A percentile compares a stretch with the other conserved stretches of the same genome.
Conservation (phyloP, 2,113 vertebrate species). For the Campylomormyrus numenius region DNA sequence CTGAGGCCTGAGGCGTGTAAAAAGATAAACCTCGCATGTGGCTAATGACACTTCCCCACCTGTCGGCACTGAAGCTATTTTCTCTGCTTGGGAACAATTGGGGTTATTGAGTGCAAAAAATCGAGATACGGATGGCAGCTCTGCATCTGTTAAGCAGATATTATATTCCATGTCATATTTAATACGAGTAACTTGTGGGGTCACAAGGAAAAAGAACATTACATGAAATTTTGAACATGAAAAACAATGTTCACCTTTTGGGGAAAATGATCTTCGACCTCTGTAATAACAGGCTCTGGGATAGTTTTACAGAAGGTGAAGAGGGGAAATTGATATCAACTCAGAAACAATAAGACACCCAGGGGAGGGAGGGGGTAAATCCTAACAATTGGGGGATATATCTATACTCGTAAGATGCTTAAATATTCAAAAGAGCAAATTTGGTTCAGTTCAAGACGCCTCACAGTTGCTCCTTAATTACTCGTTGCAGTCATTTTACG, state of each 20-base stretch:
- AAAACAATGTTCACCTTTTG: not conserved
- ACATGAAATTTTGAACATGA: not conserved
- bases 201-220: not conserved
- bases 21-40: not conserved
- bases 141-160: not conserved
- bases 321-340: not conserved
- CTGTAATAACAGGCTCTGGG: not conserved
- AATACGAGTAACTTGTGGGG: not conserved
- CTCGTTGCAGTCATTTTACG: not conserved
- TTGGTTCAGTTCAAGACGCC: not conserved
- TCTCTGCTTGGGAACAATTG: not conserved
- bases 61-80: not conserved
- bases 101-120: not conserved
- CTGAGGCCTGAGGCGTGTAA: not conserved
- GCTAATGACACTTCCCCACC: not conserved
- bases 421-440: not conserved
- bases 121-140: not conserved
- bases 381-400: not conserved
- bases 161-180: not conserved
- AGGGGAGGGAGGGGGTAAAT: not conserved
- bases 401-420: not conserved
- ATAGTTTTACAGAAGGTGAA: slow-evolving; percentile 1
- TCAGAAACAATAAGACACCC: not conserved
- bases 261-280: not conserved
- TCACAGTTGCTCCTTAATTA: not conserved